Evolutionary conservation across 1,140 invertebrate species (phyloP), one percentile per base, ranked within the genome.

Genomic region (Holcopasites calliopsidis): DNA sequence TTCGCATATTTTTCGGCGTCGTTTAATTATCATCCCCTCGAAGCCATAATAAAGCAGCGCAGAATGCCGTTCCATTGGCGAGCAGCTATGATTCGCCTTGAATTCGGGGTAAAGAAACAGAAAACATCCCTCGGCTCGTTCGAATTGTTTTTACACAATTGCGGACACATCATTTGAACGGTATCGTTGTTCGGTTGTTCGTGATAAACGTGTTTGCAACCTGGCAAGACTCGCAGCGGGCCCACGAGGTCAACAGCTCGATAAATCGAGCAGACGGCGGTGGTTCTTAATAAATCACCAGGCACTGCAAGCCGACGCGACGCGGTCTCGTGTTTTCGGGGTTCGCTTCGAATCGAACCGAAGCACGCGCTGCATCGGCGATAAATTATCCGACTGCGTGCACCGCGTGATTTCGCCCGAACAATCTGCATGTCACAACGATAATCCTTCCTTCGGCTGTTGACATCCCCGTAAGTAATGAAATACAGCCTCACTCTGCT

Each of bases 21-120:
- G 52, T 76, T 83, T 78, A 76, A 83, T 83, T 82, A 82, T n/a
- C n/a, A n/a, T 47, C 60, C 33, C n/a, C 23, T 10, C n/a, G n/a
- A n/a, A 6, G 13, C 42, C 28, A 44, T 68, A 82, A 83, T 83
- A 79, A 61, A 81, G 58, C 75, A 68, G n/a, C 21, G 68, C 26
- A 23, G 49, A 74, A 77, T 64, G 62, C 38, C 62, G 55, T 50
- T 68, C 42, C 28, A 65, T 74, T 78, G 60, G 47, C n/a, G 44
- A 13, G 16, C 16, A 13, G 44, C 44, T 76, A 50, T 5, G 18
- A n/a, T n/a, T n/a, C 57, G 33, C 38, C 8, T 11, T 40, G 49
- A 68, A 75, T 69, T 49, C 44, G 44, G 42, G 42, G 31, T 52
- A 38, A 21, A 8, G 26, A 40, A 73, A 35, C 11, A n/a, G n/a